Evolutionary conservation across 2,113 vertebrate genomes (phyloP), one percentile per base, ranked within the genome.

Genomic region (Podilymbus podiceps): DNA sequence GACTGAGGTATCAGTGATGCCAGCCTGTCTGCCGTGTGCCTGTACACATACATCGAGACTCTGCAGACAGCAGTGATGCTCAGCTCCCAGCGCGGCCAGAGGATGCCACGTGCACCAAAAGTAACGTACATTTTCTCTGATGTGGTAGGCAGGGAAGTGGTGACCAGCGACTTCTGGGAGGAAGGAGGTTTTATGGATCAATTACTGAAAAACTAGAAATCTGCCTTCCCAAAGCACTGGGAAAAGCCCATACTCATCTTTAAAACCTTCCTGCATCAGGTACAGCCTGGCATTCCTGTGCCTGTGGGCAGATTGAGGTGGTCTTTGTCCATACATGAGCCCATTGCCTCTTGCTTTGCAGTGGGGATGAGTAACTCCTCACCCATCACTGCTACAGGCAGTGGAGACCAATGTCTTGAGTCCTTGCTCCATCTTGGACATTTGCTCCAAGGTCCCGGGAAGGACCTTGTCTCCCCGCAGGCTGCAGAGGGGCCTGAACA

Each of bases 261-360:
- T 11, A 15, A 38, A 27, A 46, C 5, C 15, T 40, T 42, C 28
- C 64, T 33, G 80, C 30, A 80, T 53, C n/a, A 42, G n/a, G 47
- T 22, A 14, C 58, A 72, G 58, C 44, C 49, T 3, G 1, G 15
- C 4, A 5, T 38, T 28, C 20, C 25, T 0, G 0, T 42, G 42
- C 42, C 42, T 42, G 42, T 12, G 42, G 42, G 42, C 12, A 12
- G 35, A 44, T 1, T 19, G 76, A 64, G 42, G 33, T 40, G 27
- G 15, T 35, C 49, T 92, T 63, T 52, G 31, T 40, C 53, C 49
- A 49, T 30, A 21, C n/a, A 6, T 4, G 42, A 82, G 12, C 63
- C 35, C 52, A 17, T n/a, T 56, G 12, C 24, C 7, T 15, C 42
- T 71, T n/a, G 62, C 46, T 80, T 31, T 87, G 74, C 82, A 44